Conservation (phyloP, 2,113 vertebrate species). For the Colistium nudipinnis region DNA sequence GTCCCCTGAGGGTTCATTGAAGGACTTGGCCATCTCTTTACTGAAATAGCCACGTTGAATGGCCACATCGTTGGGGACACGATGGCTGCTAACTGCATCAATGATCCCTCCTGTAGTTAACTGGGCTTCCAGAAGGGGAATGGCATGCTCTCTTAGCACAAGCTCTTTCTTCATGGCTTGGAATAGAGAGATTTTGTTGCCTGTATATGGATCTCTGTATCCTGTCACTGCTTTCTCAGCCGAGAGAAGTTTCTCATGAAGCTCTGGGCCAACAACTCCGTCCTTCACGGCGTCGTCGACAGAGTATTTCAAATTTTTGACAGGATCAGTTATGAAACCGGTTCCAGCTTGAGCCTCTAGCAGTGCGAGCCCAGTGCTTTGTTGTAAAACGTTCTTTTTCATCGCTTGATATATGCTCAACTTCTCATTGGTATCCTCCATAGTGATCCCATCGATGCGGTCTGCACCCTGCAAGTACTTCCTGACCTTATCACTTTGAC, state of each 20-base stretch:
- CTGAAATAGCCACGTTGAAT: slow-evolving; percentile 84
- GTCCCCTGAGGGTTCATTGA: slow-evolving; percentile 85
- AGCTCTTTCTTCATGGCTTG: slow-evolving; percentile 91
- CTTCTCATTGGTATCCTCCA: slow-evolving; percentile 88
- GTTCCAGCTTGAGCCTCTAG: slow-evolving; percentile 96
- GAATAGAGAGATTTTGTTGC: slow-evolving; percentile 89
- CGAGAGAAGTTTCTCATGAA: slow-evolving; percentile 87
- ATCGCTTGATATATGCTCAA: slow-evolving; percentile 93
- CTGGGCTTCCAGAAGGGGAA: slow-evolving; percentile 87
- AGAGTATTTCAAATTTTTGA: slow-evolving; percentile 81
- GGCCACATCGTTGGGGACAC: slow-evolving; percentile 86
- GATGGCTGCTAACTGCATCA: slow-evolving; percentile 87
- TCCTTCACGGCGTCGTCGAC: slow-evolving; percentile 91
- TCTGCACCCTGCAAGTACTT: slow-evolving; percentile 87
- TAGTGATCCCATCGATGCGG: slow-evolving; percentile 86
- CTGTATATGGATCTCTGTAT: slow-evolving; percentile 88
- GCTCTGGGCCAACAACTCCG: slow-evolving; percentile 87
- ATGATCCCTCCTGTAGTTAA: slow-evolving; percentile 85
- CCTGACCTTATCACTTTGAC: slow-evolving; percentile 80
- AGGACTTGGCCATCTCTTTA: slow-evolving; percentile 80
- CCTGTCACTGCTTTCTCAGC: slow-evolving; percentile 92
- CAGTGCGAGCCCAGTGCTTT: slow-evolving; percentile 85
- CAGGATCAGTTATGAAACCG: slow-evolving; percentile 87
- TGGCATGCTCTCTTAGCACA: slow-evolving; percentile 78
- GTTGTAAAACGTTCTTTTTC: slow-evolving; percentile 85